These are phyloP conservation scores for Trichomycterus rosablanca DNA, from an alignment of 2,113 vertebrate genomes.

Conservation along the genomic window DNA sequence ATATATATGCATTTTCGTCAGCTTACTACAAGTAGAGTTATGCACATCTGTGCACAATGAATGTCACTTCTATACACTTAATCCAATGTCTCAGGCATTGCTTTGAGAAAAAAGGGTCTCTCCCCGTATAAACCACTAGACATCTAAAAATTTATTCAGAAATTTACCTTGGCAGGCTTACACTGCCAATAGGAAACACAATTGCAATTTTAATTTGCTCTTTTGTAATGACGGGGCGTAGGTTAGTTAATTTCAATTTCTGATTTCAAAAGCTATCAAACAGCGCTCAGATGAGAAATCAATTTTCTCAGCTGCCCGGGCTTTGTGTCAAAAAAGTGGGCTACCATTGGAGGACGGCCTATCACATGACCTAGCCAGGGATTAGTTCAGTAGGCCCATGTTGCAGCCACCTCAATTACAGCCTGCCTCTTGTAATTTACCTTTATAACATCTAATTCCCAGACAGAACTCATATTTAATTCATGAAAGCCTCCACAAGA, in stretches of 20 bases:
- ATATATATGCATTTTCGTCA: too few species aligned
- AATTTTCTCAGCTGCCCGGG: slow-evolving; percentile 99
- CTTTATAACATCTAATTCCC: slow-evolving; percentile 99
- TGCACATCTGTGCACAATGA: background rate
- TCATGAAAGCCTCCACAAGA: slow-evolving; percentile 95
- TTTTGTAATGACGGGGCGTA: slow-evolving; percentile 96
- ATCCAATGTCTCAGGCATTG: too few species aligned
- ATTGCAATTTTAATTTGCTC: slow-evolving; percentile 97
- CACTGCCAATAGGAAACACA: slow-evolving; percentile 78
- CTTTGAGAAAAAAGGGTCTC: too few species aligned
- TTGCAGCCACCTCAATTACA: slow-evolving; percentile 98
- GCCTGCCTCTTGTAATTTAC: slow-evolving; percentile 99
- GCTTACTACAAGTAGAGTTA: background rate
- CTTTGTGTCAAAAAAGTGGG: slow-evolving; percentile 79
- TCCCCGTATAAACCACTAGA: slow-evolving; percentile 50
- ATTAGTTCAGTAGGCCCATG: slow-evolving; percentile 97
- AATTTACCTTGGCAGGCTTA: slow-evolving; percentile 84
- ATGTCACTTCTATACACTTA: background rate
- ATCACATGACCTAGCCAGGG: slow-evolving; percentile 85
- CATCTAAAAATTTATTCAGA: slow-evolving; percentile 86
- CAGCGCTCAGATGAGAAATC: slow-evolving; percentile 99
- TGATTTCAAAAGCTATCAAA: slow-evolving; percentile 99
- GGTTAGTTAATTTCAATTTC: slow-evolving; percentile 99
- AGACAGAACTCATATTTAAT: slow-evolving; percentile 99
- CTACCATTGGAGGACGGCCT: slow-evolving; percentile 75